Percentiles rank a stretch among this genome's conserved stretches.
phyloP scores from a whole-genome alignment of 2,888 invertebrate species.

The Phengaris alcon region DNA sequence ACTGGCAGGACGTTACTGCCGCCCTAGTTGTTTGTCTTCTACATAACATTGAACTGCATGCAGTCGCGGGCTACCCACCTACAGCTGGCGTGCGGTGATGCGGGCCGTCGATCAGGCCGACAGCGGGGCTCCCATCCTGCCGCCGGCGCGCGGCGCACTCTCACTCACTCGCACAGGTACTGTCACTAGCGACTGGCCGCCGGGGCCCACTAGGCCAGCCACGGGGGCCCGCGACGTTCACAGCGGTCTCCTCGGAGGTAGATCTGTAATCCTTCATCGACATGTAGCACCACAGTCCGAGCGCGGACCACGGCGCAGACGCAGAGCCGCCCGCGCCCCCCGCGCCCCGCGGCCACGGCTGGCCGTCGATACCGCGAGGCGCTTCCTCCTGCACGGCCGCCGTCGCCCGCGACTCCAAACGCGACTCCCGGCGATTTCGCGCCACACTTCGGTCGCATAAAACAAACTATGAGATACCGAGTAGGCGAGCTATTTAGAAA shows the following conservation, averaged over 20 bases:
- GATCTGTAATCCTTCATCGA: conserved; percentile 25
- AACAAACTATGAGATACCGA: not conserved
- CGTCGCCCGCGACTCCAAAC: not conserved
- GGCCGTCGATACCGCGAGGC: not conserved
- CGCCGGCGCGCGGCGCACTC: conserved; percentile 34
- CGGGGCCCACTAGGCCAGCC: conserved; percentile 9
- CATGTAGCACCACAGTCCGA: conserved; percentile 21
- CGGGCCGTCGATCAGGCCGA: conserved; percentile 33
- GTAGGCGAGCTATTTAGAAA: not conserved
- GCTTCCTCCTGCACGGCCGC: not conserved
- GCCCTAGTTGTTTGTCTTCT: too few species aligned
- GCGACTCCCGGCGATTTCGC: not conserved
- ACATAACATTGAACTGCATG: too few species aligned
- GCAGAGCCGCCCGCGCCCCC: conserved; percentile 21
- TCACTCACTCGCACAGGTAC: conserved; percentile 29
- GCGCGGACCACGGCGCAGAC: conserved; percentile 32
- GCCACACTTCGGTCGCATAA: not conserved
- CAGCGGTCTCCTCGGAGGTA: not conserved
- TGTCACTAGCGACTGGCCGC: conserved; percentile 17
- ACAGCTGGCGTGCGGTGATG: conserved; percentile 33
- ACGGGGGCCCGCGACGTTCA: conserved; percentile 14
- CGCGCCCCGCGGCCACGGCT: not conserved
- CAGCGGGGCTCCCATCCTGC: conserved; percentile 34
- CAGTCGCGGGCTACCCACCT: conserved; percentile 29
- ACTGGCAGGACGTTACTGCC: too few species aligned